Percentiles rank a stretch among this genome's conserved stretches.
Evolutionary conservation across 2,888 invertebrate genomes (phyloP).

Genomic region (Globia sparganii): DNA sequence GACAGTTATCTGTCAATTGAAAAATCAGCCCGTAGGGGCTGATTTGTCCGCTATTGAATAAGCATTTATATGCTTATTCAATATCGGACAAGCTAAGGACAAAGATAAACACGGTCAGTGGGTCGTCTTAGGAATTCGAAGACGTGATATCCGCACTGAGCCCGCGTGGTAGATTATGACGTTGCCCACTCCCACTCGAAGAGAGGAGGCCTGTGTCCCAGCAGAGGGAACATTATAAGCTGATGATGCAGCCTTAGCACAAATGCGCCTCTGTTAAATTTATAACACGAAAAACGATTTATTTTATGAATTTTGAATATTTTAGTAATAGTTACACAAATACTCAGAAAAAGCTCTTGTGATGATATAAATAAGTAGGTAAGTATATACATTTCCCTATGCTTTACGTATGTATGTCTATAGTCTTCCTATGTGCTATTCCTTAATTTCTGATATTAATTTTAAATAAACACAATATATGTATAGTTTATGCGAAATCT

Average conservation of each 20-base stretch:
- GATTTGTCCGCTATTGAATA: too few relatives aligned
- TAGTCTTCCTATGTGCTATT: background rate
- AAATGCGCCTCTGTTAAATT: background rate
- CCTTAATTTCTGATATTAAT: background rate
- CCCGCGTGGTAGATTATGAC: background rate
- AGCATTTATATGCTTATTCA: background rate
- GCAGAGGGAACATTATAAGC: background rate
- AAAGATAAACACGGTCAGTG: too few relatives aligned
- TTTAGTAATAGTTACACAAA: background rate
- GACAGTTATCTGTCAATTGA: too few relatives aligned
- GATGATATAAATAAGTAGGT: background rate
- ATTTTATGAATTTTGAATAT: background rate
- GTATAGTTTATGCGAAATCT: background rate
- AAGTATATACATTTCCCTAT: background rate
- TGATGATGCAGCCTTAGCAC: background rate
- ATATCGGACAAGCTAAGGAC: background rate
- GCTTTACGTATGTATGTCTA: background rate
- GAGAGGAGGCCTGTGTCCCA: background rate
- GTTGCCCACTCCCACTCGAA: background rate
- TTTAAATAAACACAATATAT: background rate
- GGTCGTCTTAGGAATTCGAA: too few relatives aligned
- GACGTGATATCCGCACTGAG: too few relatives aligned
- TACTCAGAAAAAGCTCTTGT: background rate
- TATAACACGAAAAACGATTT: background rate
- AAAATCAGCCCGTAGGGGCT: too few relatives aligned